These are phyloP conservation scores for Tamandua tetradactyla DNA, from an alignment of 2,797 vertebrate genomes.

Conservation along the genomic window DNA sequence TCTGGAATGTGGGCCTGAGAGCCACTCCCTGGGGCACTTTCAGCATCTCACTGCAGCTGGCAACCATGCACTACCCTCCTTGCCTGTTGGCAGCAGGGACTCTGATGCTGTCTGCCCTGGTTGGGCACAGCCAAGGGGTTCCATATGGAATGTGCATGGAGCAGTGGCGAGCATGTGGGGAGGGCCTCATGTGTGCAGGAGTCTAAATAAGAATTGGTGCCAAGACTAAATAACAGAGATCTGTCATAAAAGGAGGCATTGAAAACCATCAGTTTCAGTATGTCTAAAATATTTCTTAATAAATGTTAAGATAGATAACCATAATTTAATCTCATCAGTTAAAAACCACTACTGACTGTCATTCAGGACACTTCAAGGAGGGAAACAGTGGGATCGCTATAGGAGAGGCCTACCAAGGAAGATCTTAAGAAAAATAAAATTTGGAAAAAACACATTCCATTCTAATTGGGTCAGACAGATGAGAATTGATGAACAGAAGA, in stretches of 20 bases:
- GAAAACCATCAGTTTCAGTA: not conserved
- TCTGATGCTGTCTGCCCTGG: not conserved
- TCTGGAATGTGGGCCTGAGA: no score
- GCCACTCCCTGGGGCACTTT: no score
- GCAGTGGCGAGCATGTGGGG: not conserved
- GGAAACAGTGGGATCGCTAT: not conserved
- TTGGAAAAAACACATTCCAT: not conserved
- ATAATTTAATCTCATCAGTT: not conserved
- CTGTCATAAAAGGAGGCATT: not conserved
- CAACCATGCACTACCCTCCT: not conserved
- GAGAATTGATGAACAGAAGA: not conserved
- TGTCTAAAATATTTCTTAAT: not conserved
- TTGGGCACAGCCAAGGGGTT: no score
- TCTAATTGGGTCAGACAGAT: constrained; percentile 17
- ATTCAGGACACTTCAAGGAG: constrained; percentile 1
- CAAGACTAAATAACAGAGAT: not conserved
- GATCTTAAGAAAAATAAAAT: constrained; percentile 10
- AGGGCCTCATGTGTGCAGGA: not conserved
- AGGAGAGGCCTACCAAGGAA: not conserved
- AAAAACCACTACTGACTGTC: not conserved
- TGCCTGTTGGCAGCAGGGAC: no score
- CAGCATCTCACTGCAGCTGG: not conserved
- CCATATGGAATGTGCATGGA: not conserved
- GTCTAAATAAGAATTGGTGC: not conserved
- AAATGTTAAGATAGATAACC: constrained; percentile 6